Conservation (phyloP, 2,113 vertebrate species). For the Tyto alba region DNA sequence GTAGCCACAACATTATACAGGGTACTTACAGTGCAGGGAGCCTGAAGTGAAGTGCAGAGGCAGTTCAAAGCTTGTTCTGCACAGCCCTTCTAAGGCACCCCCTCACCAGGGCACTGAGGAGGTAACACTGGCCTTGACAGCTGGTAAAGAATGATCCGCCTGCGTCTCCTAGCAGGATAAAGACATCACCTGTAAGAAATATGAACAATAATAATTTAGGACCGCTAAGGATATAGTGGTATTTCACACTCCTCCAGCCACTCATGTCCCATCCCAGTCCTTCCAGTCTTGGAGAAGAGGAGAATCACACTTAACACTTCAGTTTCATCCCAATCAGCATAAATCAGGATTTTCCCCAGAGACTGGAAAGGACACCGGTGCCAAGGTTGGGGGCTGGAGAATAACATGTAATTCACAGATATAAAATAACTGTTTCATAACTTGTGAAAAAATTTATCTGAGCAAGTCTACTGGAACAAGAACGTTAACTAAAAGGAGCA, state of each 20-base stretch:
- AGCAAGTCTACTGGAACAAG: neutral
- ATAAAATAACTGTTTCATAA: neutral
- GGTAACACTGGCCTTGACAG: neutral
- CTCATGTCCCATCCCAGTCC: neutral
- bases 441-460: neutral
- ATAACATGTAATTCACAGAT: neutral
- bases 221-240: neutral
- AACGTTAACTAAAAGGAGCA: neutral
- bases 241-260: neutral
- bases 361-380: neutral
- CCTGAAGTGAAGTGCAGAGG: neutral
- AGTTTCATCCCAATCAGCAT: neutral
- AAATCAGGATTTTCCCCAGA: neutral
- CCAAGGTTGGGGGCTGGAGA: neutral
- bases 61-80: neutral
- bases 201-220: neutral
- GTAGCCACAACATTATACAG: neutral
- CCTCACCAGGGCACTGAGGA: neutral
- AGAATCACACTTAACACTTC: neutral
- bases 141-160: neutral
- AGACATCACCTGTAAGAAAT: neutral
- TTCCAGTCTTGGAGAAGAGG: neutral
- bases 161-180: neutral
- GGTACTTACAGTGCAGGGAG: neutral
- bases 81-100: neutral